Conservation (phyloP, 2,797 vertebrate species). For the Botia almorhae region DNA sequence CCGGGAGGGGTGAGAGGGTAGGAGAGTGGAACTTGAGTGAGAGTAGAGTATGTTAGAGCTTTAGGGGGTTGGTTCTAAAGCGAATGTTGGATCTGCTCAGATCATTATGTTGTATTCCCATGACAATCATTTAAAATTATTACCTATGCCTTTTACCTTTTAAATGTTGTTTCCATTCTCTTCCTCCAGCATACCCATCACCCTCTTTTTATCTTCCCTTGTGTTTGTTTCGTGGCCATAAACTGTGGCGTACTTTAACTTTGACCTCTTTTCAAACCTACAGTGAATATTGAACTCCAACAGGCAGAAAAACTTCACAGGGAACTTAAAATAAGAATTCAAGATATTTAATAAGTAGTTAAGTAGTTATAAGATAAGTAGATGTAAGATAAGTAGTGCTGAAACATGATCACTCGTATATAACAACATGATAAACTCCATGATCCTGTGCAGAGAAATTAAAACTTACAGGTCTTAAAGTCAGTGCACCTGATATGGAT, state of each 20-base stretch:
- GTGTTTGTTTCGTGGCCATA: slow-evolving; percentile 39
- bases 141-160: slow-evolving; percentile 80
- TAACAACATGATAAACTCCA: not conserved
- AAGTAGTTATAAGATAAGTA: too few relatives aligned
- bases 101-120: slow-evolving; percentile 81
- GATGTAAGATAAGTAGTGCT: not conserved
- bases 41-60: slow-evolving; percentile 12
- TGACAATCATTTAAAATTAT: slow-evolving; percentile 83
- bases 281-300: too few relatives aligned
- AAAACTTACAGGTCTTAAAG: slow-evolving; percentile 28
- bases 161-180: slow-evolving; percentile 76
- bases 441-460: slow-evolving; percentile 11
- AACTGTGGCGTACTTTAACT: too few relatives aligned
- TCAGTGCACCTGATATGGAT: slow-evolving; percentile 30
- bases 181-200: slow-evolving; percentile 44
- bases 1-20: slow-evolving; percentile 26
- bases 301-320: too few relatives aligned
- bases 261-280: too few relatives aligned
- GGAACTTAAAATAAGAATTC: too few relatives aligned
- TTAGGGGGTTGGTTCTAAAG: slow-evolving; percentile 46
- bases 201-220: slow-evolving; percentile 17
- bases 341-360: too few relatives aligned
- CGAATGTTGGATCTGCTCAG: slow-evolving; percentile 81
- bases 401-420: slow-evolving; percentile 39
- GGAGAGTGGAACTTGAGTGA: slow-evolving; percentile 20